phyloP scores from a whole-genome alignment of 2,797 vertebrate species.

The Acanthis flammea region DNA sequence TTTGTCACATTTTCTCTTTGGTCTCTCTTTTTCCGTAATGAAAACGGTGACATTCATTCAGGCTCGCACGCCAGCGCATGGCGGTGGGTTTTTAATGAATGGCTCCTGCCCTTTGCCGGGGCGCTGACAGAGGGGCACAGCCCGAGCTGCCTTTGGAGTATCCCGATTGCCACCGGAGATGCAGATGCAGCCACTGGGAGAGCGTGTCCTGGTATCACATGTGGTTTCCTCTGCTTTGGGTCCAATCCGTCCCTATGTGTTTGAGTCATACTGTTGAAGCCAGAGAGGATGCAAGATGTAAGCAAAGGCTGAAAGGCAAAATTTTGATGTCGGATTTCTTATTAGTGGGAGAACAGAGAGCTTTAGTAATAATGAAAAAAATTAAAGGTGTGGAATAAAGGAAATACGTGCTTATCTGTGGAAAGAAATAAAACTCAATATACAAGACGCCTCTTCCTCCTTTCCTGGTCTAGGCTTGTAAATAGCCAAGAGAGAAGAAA shows the following conservation, averaged over 20 bases:
- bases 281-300: neutral
- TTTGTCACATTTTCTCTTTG: constrained; percentile 54
- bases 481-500: neutral
- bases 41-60: constrained; percentile 27
- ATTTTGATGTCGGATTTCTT: neutral
- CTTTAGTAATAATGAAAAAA: neutral
- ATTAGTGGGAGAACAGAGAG: neutral
- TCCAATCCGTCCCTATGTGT: fast-evolving
- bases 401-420: neutral
- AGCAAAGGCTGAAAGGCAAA: neutral
- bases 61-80: neutral
- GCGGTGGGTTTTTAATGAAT: neutral
- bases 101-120: neutral
- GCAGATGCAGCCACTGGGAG: neutral
- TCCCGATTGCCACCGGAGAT: neutral
- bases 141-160: neutral
- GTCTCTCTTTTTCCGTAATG: constrained; percentile 33
- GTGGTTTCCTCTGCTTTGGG: neutral
- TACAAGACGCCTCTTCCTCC: neutral
- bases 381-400: neutral
- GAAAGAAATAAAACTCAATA: neutral
- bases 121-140: neutral
- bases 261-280: neutral
- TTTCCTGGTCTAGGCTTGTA: neutral
- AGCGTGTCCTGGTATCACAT: fast-evolving